Percentiles rank a stretch among this genome's conserved stretches.
Conservation (phyloP, 2,888 invertebrate genomes). For the Corythucha ciliata region DNA sequence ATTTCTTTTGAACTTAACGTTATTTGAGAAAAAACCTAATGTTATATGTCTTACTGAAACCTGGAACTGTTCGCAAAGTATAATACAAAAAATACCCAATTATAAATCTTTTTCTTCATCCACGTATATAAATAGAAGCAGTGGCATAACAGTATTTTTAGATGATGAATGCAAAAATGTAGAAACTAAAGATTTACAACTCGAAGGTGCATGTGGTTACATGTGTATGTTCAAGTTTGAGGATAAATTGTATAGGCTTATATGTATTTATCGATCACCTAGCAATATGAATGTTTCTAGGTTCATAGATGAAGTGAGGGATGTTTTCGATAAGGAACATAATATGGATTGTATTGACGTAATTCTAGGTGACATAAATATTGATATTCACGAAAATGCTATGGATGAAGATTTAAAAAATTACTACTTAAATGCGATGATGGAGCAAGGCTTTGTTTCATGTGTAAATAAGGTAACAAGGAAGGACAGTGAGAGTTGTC, state of each 20-base stretch:
- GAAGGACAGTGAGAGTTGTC: no score
- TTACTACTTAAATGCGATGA: no score
- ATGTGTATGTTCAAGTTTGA: neutral
- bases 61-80: neutral
- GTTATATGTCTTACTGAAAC: constrained; percentile 6
- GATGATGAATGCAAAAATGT: neutral
- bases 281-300: neutral
- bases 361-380: no score
- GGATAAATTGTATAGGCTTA: neutral
- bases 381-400: no score
- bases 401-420: no score
- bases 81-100: neutral
- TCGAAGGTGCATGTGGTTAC: neutral
- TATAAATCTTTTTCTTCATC: neutral
- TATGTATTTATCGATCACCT: constrained; percentile 9
- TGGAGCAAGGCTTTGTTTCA: no score
- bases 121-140: constrained; percentile 4
- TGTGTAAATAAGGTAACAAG: no score
- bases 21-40: neutral
- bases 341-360: constrained; percentile 2
- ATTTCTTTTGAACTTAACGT: neutral
- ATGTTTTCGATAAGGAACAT: neutral
- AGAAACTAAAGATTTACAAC: neutral
- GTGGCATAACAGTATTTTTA: neutral
- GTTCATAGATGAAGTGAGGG: neutral